Evolutionary conservation across 2,888 invertebrate genomes (phyloP), one percentile per base, ranked within the genome.

Genomic region (Brenthis daphne): DNA sequence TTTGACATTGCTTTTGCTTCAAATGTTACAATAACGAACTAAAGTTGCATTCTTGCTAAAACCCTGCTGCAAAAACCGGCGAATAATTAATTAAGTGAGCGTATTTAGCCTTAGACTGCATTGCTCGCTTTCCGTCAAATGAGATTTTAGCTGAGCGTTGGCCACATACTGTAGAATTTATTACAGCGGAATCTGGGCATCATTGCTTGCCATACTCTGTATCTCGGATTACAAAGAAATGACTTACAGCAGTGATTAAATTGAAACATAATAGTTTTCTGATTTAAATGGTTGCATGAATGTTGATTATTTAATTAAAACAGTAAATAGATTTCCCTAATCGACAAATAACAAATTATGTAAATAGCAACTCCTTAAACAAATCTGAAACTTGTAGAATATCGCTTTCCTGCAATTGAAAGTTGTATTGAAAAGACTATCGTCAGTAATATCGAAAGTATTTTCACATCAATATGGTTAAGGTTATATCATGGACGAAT

Each of bases 161-260:
- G 56, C 56, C 56, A 65, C 57, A 57, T 57, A 51, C 57, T 57
- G 51, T 43, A 65, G 57, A 57, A 65, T 57, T 57, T 65, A 57
- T 65, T 53, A 50, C 37, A 51, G 57, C 50, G 16, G 65, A 57
- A 51, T 55, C 57, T 55, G 8, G 50, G 33, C 37, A 37, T 57
- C 57, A 57, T 65, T 65, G 51, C 51, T 48, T 57, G 57, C 33
- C 60, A 60, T 58, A 48, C 50, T 47, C 47, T 65, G 57, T 53
- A 43, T 65, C 51, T 57, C 33, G 50, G 16, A 48, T 60, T 50
- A 50, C 29, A 65, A 48, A 65, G 57, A 33, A 37, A 57, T 24
- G 43, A 65, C 37, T 57, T 57, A 51, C 24, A 53, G 50, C 20
- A 51, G 53, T 14, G n/a, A 16, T 56, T 54, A 43, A 47, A 55